Evolutionary conservation across 1,140 invertebrate species (phyloP).

Genomic region (Scaptomyza pallida): DNA sequence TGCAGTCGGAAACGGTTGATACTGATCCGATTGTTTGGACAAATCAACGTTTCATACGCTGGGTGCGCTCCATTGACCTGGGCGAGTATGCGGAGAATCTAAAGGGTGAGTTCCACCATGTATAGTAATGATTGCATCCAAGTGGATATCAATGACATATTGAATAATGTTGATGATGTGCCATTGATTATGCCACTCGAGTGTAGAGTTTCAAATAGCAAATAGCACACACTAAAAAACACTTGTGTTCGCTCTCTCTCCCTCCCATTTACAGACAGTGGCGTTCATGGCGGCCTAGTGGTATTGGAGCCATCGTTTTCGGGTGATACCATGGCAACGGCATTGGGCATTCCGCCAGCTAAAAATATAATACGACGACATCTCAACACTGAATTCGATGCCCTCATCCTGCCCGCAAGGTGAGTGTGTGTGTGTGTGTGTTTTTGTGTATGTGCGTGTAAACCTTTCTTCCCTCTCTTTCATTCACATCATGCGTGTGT

Average conservation of each 20-base stretch:
- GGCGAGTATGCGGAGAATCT: slow-evolving; percentile 96
- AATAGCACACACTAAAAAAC: slow-evolving; percentile 2
- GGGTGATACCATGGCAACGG: slow-evolving; percentile 96
- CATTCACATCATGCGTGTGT: slow-evolving; percentile 23
- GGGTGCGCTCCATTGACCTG: slow-evolving; percentile 96
- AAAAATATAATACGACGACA: slow-evolving; percentile 97
- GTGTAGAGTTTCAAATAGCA: slow-evolving; percentile 1
- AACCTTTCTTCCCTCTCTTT: slow-evolving; percentile 2
- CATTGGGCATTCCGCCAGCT: slow-evolving; percentile 95
- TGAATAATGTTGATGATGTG: slow-evolving; percentile 19
- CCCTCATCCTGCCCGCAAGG: slow-evolving; percentile 95
- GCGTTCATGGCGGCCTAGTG: slow-evolving; percentile 96
- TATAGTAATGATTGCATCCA: too few species aligned
- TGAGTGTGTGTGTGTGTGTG: slow-evolving; percentile 88
- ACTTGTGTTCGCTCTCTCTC: not conserved
- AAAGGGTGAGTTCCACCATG: slow-evolving; percentile 91
- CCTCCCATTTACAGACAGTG: slow-evolving; percentile 88
- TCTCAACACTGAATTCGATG: slow-evolving; percentile 94
- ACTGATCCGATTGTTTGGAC: slow-evolving; percentile 97
- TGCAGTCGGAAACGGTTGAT: slow-evolving; percentile 94
- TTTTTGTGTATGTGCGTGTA: too few species aligned
- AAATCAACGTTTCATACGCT: slow-evolving; percentile 95
- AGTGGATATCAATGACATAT: slow-evolving; percentile 26
- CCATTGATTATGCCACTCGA: slow-evolving; percentile 41
- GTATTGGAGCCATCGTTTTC: slow-evolving; percentile 96